A percentile compares a stretch with the other conserved stretches of the same genome.
Evolutionary conservation across 2,797 vertebrate species (phyloP).

Genomic region (Cynopterus sphinx): DNA sequence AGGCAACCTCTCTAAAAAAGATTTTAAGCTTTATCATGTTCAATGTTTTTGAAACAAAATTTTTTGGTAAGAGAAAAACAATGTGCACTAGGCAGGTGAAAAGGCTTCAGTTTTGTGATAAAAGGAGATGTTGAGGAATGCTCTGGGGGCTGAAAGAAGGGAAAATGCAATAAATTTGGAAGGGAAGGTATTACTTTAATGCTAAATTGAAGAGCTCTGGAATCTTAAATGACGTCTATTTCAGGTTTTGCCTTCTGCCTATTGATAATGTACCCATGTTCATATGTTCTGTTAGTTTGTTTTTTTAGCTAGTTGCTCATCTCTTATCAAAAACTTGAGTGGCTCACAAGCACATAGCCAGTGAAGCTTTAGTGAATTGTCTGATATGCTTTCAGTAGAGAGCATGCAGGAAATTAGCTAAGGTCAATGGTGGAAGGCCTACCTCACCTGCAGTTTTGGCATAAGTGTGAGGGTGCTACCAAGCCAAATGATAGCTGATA

Average conservation of each 20-base stretch:
- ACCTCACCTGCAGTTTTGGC: background rate
- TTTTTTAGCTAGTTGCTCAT: background rate
- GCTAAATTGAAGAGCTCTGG: background rate
- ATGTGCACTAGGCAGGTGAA: background rate
- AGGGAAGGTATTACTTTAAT: background rate
- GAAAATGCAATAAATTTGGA: background rate
- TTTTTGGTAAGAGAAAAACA: background rate
- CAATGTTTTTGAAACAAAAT: background rate
- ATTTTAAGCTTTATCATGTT: background rate
- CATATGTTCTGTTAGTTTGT: background rate
- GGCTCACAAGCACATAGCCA: background rate
- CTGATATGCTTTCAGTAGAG: background rate
- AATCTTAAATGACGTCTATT: background rate
- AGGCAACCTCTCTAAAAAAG: background rate
- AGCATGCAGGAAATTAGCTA: background rate
- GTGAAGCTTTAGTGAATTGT: background rate
- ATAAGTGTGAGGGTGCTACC: background rate
- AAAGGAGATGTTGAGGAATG: background rate
- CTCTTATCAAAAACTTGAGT: background rate
- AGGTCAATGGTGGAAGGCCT: background rate
- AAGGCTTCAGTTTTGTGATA: background rate
- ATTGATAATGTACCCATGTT: background rate
- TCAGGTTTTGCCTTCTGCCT: background rate
- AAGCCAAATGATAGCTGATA: background rate
- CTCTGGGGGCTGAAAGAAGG: background rate